Conservation (phyloP, 2,113 vertebrate species). For the Urocitellus parryii region DNA sequence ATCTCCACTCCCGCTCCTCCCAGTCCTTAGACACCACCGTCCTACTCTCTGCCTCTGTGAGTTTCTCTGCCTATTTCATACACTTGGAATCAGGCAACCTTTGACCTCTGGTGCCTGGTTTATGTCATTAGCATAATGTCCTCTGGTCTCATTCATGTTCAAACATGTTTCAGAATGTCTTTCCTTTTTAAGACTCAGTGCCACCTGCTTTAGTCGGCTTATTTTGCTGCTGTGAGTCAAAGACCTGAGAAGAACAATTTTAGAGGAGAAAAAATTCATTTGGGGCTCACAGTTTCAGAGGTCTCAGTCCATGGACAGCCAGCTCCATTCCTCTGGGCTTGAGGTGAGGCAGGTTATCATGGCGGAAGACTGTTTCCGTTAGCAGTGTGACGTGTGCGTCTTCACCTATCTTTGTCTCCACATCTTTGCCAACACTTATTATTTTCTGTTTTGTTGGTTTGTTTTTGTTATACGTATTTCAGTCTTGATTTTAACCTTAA, state of each 20-base stretch:
- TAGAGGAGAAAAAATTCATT: too few species aligned
- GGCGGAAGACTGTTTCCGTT: not conserved
- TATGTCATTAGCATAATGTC: not conserved
- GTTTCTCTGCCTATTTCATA: not conserved
- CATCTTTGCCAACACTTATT: not conserved
- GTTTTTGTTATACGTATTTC: not conserved
- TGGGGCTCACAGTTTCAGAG: too few species aligned
- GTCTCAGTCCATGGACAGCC: too few species aligned
- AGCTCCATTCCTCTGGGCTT: too few species aligned
- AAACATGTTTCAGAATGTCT: not conserved
- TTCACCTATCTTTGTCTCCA: too few species aligned
- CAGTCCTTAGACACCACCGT: not conserved
- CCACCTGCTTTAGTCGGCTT: not conserved
- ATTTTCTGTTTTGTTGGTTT: not conserved
- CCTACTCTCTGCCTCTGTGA: not conserved
- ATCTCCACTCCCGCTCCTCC: not conserved
- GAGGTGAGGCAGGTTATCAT: too few species aligned
- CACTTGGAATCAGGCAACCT: too few species aligned
- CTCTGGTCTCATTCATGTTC: accelerated
- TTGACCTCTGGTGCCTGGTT: not conserved
- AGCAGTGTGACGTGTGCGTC: not conserved
- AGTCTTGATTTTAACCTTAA: not conserved
- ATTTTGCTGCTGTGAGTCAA: not conserved
- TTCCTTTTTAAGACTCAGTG: not conserved
- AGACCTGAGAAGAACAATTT: too few species aligned